Percentiles rank a stretch among this genome's conserved stretches.
These are phyloP conservation scores for Habropoda laboriosa DNA, from an alignment of 1,140 invertebrate species.

Conservation along the genomic window DNA sequence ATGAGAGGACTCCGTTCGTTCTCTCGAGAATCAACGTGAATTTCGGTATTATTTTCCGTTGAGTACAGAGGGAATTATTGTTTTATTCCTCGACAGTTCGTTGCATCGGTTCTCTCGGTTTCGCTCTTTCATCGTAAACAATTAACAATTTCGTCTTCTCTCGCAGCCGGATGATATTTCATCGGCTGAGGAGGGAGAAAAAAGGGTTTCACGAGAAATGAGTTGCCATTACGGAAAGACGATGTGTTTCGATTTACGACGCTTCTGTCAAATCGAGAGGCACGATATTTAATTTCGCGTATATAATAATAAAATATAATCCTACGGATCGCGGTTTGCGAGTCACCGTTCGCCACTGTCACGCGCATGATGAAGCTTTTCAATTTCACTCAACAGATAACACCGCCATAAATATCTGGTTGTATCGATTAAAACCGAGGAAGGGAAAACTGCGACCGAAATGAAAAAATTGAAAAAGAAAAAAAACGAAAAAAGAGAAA, in stretches of 20 bases:
- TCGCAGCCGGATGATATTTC: not conserved
- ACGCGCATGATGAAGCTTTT: slow-evolving; percentile 45
- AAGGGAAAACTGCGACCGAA: slow-evolving; percentile 26
- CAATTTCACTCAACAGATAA: slow-evolving; percentile 51
- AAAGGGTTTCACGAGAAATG: not conserved
- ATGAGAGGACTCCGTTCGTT: too few species aligned
- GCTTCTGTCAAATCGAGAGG: not conserved
- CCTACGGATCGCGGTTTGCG: not conserved
- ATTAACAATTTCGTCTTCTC: not conserved
- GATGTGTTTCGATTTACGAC: slow-evolving; percentile 10
- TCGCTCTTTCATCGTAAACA: too few species aligned
- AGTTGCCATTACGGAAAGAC: not conserved
- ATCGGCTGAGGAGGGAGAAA: not conserved
- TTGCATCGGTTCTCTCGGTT: too few species aligned
- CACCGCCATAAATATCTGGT: slow-evolving; percentile 33
- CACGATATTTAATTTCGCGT: slow-evolving; percentile 27
- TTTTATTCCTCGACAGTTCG: not conserved
- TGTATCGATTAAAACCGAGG: slow-evolving; percentile 37
- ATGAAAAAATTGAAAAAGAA: not conserved
- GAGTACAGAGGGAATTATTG: not conserved
- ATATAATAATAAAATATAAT: slow-evolving; percentile 43
- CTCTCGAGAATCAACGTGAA: too few species aligned
- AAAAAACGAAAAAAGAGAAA: not conserved
- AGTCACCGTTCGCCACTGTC: slow-evolving; percentile 20
- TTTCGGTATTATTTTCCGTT: too few species aligned